Percentiles rank a stretch among this genome's conserved stretches.
Conservation (phyloP, 2,888 invertebrate species). For the Eupithecia insigniata region DNA sequence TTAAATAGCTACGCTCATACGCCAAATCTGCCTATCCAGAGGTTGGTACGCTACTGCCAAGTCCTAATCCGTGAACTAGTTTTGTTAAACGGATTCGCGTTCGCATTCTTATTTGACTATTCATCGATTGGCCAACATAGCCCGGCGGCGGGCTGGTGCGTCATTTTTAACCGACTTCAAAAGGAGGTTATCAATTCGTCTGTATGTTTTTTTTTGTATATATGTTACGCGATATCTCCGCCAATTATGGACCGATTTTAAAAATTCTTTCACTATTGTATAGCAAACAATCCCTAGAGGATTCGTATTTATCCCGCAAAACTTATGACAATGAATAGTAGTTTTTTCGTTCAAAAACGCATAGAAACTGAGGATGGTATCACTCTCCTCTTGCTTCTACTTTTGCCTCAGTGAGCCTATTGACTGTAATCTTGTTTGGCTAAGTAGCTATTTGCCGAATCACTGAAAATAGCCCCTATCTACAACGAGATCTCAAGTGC, state of each 20-base stretch:
- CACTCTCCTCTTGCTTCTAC: not conserved
- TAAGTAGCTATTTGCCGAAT: not conserved
- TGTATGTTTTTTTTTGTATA: too few species aligned
- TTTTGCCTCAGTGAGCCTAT: not conserved
- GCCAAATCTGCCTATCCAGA: conserved; percentile 8
- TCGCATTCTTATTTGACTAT: not conserved
- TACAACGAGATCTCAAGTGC: not conserved
- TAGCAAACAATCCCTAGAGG: too few species aligned
- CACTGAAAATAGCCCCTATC: conserved; percentile 1
- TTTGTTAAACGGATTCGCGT: not conserved
- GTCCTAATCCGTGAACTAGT: not conserved
- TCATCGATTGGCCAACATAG: too few species aligned
- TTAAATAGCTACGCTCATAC: not conserved
- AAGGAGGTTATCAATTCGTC: too few species aligned
- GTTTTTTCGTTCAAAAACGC: not conserved
- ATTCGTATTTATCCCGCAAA: too few species aligned
- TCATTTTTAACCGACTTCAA: too few species aligned
- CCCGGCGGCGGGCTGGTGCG: too few species aligned
- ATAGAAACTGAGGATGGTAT: not conserved
- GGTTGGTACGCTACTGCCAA: conserved; percentile 11
- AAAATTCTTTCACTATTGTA: too few species aligned
- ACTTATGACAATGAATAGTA: too few species aligned
- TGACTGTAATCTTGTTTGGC: not conserved
- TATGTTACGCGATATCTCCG: too few species aligned
- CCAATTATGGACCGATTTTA: too few species aligned